Percentiles rank a stretch among this genome's conserved stretches.
phyloP scores from a whole-genome alignment of 2,797 vertebrate genomes.

The Oreonectes daqikongensis region DNA sequence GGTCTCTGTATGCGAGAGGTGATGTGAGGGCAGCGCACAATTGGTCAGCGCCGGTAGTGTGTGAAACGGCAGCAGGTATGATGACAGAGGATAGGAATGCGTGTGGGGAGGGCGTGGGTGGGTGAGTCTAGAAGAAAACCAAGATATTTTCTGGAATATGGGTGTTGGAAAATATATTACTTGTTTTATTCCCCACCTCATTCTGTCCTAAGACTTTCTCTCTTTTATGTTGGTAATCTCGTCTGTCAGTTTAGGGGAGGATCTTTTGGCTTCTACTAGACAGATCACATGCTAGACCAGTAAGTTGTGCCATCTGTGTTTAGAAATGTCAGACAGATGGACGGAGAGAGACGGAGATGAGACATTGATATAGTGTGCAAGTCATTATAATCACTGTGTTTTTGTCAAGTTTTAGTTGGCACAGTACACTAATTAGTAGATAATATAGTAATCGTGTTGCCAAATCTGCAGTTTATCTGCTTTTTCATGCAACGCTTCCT shows the following conservation, averaged over 20 bases:
- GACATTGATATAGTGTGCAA: no score
- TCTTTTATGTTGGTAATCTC: background rate
- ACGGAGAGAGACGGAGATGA: background rate
- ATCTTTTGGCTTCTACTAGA: background rate
- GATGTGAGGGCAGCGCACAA: slow-evolving; percentile 27
- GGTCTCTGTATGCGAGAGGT: slow-evolving; percentile 26
- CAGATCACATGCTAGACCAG: slow-evolving; percentile 9
- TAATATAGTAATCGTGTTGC: slow-evolving; percentile 31
- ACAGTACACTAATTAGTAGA: background rate
- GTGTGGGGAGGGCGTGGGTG: slow-evolving; percentile 33
- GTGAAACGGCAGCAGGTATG: slow-evolving; percentile 72
- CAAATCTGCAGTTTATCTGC: slow-evolving; percentile 35
- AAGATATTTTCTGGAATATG: slow-evolving; percentile 60
- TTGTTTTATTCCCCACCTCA: background rate
- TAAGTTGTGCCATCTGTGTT: slow-evolving; percentile 3
- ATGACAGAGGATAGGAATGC: slow-evolving; percentile 78
- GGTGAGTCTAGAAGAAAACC: slow-evolving; percentile 47
- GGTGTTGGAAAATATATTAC: slow-evolving; percentile 61
- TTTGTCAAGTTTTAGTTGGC: background rate
- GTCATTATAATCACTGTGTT: background rate
- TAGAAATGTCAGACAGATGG: slow-evolving; percentile 6
- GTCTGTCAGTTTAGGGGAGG: background rate
- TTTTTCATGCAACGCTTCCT: slow-evolving; percentile 21
- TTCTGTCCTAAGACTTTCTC: background rate
- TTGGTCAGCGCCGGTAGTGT: slow-evolving; percentile 38